These are phyloP conservation scores for Plecotus auritus DNA, from an alignment of 2,113 vertebrate species.

Conservation along the genomic window DNA sequence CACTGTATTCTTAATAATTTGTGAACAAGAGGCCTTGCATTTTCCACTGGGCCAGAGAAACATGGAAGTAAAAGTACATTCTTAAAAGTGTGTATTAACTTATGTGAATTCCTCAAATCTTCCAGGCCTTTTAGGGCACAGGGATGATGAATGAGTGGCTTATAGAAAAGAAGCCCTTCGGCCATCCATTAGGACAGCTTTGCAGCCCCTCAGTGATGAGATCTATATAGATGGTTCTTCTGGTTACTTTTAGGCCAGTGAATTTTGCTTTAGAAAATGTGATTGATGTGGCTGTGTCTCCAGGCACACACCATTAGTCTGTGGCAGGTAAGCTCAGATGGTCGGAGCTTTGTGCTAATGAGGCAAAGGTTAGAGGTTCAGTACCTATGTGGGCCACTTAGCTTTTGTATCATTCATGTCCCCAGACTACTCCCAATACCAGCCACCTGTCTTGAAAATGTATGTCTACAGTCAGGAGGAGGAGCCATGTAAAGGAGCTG, in stretches of 20 bases:
- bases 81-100: background rate
- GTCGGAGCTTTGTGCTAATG: slow-evolving; percentile 53
- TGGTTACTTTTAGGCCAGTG: background rate
- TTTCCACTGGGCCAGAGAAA: background rate
- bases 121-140: background rate
- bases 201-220: background rate
- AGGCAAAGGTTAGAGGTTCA: slow-evolving; percentile 61
- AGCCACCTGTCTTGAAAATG: slow-evolving; percentile 58
- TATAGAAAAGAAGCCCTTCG: background rate
- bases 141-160: background rate
- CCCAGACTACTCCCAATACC: slow-evolving; percentile 24
- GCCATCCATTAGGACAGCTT: background rate
- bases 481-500: background rate
- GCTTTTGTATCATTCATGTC: slow-evolving; percentile 48
- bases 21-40: background rate
- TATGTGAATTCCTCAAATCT: background rate
- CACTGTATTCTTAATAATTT: background rate
- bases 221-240: background rate
- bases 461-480: background rate
- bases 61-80: background rate
- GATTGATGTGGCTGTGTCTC: slow-evolving; percentile 52
- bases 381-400: slow-evolving; percentile 66
- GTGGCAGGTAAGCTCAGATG: slow-evolving; percentile 61
- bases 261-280: slow-evolving; percentile 33
- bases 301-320: slow-evolving; percentile 49